Evolutionary conservation across 2,797 vertebrate genomes (phyloP).

Genomic region (Channallabes apus): DNA sequence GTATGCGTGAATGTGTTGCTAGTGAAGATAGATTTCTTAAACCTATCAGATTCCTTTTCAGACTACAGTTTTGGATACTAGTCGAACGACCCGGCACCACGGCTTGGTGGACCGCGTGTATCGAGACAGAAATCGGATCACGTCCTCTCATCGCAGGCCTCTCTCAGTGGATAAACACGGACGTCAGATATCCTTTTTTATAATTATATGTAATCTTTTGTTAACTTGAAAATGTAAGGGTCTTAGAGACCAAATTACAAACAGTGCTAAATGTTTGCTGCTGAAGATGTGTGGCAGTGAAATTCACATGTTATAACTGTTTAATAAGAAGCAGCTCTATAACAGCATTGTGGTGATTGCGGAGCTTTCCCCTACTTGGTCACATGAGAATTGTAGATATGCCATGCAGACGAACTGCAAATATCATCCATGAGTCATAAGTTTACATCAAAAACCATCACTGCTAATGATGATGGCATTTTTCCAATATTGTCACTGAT

Average conservation of each 20-base stretch:
- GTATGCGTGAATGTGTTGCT: background rate
- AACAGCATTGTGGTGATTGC: background rate
- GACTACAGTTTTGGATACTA: conserved; percentile 95
- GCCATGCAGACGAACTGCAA: background rate
- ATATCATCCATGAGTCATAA: background rate
- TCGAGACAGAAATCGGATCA: conserved; percentile 92
- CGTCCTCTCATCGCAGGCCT: conserved; percentile 92
- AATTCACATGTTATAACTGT: background rate
- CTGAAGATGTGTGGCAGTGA: background rate
- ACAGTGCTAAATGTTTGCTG: background rate
- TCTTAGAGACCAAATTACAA: background rate
- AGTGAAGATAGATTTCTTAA: conserved; percentile 1
- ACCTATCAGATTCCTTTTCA: conserved; percentile 79
- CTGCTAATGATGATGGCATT: background rate
- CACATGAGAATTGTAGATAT: background rate
- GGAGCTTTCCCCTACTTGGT: no score
- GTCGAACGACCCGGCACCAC: conserved; percentile 92
- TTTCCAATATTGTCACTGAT: background rate
- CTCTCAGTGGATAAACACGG: conserved; percentile 96
- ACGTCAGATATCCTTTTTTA: conserved; percentile 96
- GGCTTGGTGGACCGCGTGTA: conserved; percentile 96
- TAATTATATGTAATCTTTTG: background rate
- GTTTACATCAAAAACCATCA: background rate
- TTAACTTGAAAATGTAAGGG: background rate
- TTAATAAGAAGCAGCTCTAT: background rate